Conservation (phyloP, 1,140 invertebrate species). For the Philopotamus ludificatus region DNA sequence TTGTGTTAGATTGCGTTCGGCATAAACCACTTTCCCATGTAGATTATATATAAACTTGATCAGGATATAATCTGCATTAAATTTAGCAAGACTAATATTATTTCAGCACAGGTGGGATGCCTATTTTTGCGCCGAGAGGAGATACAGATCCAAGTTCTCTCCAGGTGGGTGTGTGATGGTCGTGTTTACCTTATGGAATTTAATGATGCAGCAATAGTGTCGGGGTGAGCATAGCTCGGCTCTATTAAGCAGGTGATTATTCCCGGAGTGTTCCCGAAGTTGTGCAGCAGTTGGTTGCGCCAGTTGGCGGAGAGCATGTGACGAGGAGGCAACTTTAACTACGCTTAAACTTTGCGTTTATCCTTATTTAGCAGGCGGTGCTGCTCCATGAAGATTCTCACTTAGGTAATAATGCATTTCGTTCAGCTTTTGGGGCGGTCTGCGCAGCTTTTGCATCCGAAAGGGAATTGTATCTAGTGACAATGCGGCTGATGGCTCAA, state of each 20-base stretch:
- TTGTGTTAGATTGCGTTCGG: too few relatives aligned
- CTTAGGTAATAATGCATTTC: neutral
- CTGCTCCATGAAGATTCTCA: neutral
- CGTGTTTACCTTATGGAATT: too few relatives aligned
- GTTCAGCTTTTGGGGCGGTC: too few relatives aligned
- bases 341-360: slow-evolving; percentile 11
- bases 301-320: slow-evolving; percentile 2
- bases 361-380: slow-evolving; percentile 16
- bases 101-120: too few relatives aligned
- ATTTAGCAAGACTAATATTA: too few relatives aligned
- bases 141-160: too few relatives aligned
- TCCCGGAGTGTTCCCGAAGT: slow-evolving; percentile 2
- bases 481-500: neutral
- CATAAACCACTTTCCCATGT: too few relatives aligned
- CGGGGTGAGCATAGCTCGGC: neutral
- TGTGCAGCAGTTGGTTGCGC: slow-evolving; percentile 5
- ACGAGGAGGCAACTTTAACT: slow-evolving; percentile 7
- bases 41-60: too few relatives aligned
- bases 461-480: neutral
- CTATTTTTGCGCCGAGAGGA: too few relatives aligned
- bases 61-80: too few relatives aligned
- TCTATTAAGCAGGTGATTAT: slow-evolving; percentile 17
- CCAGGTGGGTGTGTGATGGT: too few relatives aligned
- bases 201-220: neutral
- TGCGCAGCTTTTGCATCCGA: neutral